These are phyloP conservation scores for Anser brachyrhynchus DNA, from an alignment of 2,113 vertebrate genomes.

Conservation along the genomic window DNA sequence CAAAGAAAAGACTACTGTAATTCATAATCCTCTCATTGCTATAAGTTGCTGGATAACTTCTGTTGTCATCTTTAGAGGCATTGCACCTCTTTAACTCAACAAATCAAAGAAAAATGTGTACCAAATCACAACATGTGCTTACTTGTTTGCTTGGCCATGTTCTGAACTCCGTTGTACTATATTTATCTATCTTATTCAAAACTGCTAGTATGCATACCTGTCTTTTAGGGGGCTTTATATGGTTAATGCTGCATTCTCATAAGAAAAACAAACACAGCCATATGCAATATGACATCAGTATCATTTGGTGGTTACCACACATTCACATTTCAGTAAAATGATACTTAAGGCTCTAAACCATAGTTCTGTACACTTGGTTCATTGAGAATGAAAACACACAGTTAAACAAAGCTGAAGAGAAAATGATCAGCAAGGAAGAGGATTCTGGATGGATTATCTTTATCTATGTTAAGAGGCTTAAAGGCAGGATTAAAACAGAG, in stretches of 20 bases:
- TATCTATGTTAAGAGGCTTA: slow-evolving; percentile 19
- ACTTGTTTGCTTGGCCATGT: not conserved
- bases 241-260: not conserved
- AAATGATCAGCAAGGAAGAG: not conserved
- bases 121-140: not conserved
- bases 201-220: not conserved
- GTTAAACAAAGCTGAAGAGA: not conserved
- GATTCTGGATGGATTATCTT: slow-evolving; percentile 19
- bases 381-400: not conserved
- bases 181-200: not conserved
- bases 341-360: not conserved
- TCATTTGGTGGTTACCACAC: not conserved
- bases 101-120: not conserved
- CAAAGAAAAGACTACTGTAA: not conserved
- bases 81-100: not conserved
- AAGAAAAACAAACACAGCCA: not conserved
- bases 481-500: slow-evolving; percentile 16
- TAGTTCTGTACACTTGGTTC: not conserved
- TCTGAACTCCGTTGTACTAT: not conserved
- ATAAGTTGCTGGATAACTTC: not conserved
- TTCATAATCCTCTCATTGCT: not conserved
- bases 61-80: not conserved
- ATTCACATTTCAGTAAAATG: not conserved
- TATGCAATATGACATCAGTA: not conserved
- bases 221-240: not conserved